Conservation (phyloP, 2,113 vertebrate genomes). For the Cebus imitator region DNA sequence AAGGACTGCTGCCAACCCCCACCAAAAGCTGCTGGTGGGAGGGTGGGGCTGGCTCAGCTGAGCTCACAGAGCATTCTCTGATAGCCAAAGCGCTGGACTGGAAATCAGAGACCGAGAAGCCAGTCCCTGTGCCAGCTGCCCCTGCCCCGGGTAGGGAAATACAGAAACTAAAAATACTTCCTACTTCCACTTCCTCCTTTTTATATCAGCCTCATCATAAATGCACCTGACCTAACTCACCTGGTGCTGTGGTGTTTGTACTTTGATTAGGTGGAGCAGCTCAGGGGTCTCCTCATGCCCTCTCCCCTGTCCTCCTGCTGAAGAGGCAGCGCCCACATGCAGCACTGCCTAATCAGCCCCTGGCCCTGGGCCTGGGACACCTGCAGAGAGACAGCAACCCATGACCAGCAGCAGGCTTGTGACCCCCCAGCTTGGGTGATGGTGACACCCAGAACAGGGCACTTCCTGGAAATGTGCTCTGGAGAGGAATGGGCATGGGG, state of each 20-base stretch:
- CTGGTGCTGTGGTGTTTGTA: neutral
- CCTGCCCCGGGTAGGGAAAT: neutral
- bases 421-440: neutral
- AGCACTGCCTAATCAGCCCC: neutral
- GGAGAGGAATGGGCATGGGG: accelerated
- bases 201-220: neutral
- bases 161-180: neutral
- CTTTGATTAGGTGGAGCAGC: neutral
- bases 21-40: neutral
- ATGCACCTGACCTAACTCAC: neutral
- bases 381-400: neutral
- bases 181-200: neutral
- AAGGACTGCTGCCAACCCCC: neutral
- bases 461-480: neutral
- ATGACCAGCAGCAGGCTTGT: accelerated
- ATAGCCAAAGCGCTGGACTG: neutral
- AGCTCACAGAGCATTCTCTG: neutral
- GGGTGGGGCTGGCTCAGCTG: neutral
- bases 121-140: neutral
- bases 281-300: neutral
- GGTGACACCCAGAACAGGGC: neutral
- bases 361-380: too few species aligned
- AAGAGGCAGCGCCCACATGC: neutral
- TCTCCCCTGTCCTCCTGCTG: neutral
- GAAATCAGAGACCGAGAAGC: neutral